Evolutionary conservation across 2,888 invertebrate species (phyloP), one percentile per base, ranked within the genome.

Genomic region (Uloborus plumipes): DNA sequence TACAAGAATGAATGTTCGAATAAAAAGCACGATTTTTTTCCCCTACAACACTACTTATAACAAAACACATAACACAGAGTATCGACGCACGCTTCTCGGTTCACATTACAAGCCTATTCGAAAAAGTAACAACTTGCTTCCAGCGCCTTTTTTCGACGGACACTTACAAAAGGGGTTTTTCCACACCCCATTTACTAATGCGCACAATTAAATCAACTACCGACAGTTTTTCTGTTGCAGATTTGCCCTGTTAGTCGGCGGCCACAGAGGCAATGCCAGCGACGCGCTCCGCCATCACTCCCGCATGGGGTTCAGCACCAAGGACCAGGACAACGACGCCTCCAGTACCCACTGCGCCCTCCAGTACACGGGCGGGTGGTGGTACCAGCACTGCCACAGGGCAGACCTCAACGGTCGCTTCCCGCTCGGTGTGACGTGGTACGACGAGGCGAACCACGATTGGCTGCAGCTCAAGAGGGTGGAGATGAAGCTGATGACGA

Each of bases 301-400:
- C 89, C 92, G 92, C 58, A 95, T 96, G 95, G 93, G 95, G 86
- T 97, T 97, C 89, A 96, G 96, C 62, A 94, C 97, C 0, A 93
- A 94, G 81, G 97, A 97, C 89, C 93, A 92, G 53, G 97, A 98
- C 89, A 92, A 96, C 87, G 97, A 98, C 88, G 94, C 94, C 86
- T 96, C 96, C 78, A 88, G 88, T 69, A 94, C 95, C 14, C 94
- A 97, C 89, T 97, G 97, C 90, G 97, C 97, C 49, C 93, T 93
- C 85, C 96, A 95, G 90, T 97, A 97, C 90, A 95, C 95, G 88
- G 95, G 96, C 14, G 97, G 97, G 31, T 97, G 97, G 97, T 97
- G 97, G 97, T 97, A 94, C 91, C 95, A 95, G 84, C 96, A 96
- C 89, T 97, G 97, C 90, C 97, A 97, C 89, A 95, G 95, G 88